Percentiles rank a stretch among this genome's conserved stretches.
Evolutionary conservation across 2,113 vertebrate species (phyloP).

Genomic region (Lipotes vexillifer): DNA sequence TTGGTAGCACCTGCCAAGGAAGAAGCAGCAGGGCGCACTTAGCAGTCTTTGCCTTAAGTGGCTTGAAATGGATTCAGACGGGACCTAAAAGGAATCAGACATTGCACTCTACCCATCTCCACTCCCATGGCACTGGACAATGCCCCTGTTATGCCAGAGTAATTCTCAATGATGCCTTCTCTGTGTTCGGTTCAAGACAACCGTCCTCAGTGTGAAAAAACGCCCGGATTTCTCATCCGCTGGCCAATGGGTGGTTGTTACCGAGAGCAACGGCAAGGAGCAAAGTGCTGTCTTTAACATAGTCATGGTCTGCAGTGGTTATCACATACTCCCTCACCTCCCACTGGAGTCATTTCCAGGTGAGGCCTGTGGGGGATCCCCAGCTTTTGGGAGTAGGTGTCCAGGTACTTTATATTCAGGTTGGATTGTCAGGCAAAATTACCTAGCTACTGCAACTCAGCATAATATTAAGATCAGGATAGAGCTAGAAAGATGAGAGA

Average conservation of each 20-base stretch:
- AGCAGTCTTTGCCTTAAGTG: background rate
- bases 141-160: background rate
- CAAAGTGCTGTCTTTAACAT: conserved; percentile 82
- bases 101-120: too few species aligned
- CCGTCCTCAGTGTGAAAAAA: conserved; percentile 78
- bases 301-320: conserved; percentile 84
- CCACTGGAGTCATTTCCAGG: conserved; percentile 83
- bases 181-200: conserved; percentile 77
- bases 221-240: conserved; percentile 78
- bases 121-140: background rate
- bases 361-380: conserved; percentile 33
- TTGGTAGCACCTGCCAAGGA: background rate
- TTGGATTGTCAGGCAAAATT: background rate
- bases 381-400: background rate
- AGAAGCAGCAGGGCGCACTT: background rate
- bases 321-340: conserved; percentile 76
- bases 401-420: background rate
- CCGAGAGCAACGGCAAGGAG: conserved; percentile 73
- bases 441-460: too few species aligned
- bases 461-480: background rate
- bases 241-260: conserved; percentile 85
- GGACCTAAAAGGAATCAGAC: background rate
- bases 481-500: background rate
- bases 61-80: background rate
- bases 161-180: background rate